Evolutionary conservation across 2,888 invertebrate genomes (phyloP), one percentile per base, ranked within the genome.

Genomic region (Heteropelma amictum): DNA sequence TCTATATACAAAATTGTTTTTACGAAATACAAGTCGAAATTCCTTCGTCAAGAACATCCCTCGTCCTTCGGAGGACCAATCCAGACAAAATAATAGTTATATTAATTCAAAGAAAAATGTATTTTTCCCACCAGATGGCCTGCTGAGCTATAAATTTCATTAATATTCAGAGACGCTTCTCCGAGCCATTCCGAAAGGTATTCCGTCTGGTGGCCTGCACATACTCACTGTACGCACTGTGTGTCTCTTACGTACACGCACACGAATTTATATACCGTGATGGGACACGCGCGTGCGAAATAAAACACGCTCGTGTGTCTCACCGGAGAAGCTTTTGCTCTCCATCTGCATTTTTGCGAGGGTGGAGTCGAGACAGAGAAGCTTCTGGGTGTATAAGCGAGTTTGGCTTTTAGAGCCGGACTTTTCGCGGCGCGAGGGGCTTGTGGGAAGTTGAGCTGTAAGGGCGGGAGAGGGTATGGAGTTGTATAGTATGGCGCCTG

Each of bases 401-500:
- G 79, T 84, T 83, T 81, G 78, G 80, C 83, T 82, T 81, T 83
- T 81, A 82, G 81, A 77, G 79, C 72, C 67, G 49, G 76, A 76
- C 64, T 77, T 75, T 76, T 78, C 19, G 72, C n/a, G n/a, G n/a
- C n/a, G 64, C 42, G 58, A 56, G 54, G 63, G 68, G 49, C 49
- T 53, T n/a, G 12, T 3, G 42, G 54, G 53, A 28, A 28, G 51
- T 33, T 8, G 17, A n/a, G n/a, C n/a, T n/a, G n/a, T n/a, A n/a
- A n/a, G n/a, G 1, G 26, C 45, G 49, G 47, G 40, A 33, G 60
- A 28, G 69, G n/a, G 61, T 17, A 8, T 38, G 60, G 30, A 68
- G 58, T 58, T 68, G 58, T 28, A 51, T 45, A 54, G 45, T 33
- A 54, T 14, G 67, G 68, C 76, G 49, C 63, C 56, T 58, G 63